phyloP scores from a whole-genome alignment of 1,140 invertebrate species.

The Sarcophaga peregrina region DNA sequence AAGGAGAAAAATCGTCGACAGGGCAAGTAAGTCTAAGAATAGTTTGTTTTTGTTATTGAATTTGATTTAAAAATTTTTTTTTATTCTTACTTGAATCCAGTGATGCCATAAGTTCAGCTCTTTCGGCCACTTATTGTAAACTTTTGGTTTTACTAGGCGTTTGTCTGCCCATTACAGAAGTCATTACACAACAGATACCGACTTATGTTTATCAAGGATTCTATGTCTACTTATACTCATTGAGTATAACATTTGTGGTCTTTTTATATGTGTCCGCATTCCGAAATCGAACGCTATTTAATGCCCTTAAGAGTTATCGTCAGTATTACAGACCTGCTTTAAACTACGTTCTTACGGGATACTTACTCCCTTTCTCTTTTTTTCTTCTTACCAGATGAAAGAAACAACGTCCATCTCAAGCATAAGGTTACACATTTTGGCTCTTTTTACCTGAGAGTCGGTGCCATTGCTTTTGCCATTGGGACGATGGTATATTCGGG shows the following conservation, averaged over 20 bases:
- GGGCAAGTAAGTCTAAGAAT: conserved; percentile 63
- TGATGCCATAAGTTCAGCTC: conserved; percentile 67
- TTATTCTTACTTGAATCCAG: conserved; percentile 52
- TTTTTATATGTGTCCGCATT: conserved; percentile 80
- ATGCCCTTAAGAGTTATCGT: conserved; percentile 67
- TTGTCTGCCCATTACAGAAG: conserved; percentile 74
- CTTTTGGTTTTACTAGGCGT: conserved; percentile 79
- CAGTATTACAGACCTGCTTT: conserved; percentile 57
- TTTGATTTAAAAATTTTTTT: not conserved
- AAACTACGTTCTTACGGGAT: too few species aligned
- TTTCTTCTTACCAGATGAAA: conserved; percentile 54
- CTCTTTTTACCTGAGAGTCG: conserved; percentile 89
- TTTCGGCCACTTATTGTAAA: conserved; percentile 81
- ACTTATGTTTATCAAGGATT: conserved; percentile 78
- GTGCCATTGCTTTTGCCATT: conserved; percentile 88
- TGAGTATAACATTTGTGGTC: conserved; percentile 79
- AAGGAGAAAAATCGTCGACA: conserved; percentile 63
- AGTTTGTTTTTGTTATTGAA: not conserved
- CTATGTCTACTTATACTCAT: conserved; percentile 82
- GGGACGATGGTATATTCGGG: conserved; percentile 94
- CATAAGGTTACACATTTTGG: conserved; percentile 74
- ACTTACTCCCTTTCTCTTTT: too few species aligned
- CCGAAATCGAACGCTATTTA: conserved; percentile 70
- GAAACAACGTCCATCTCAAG: conserved; percentile 61
- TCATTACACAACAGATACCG: conserved; percentile 73